Base-by-base conservation (phyloP, 1,140 invertebrate species). In the Panulirus ornatus region DNA sequence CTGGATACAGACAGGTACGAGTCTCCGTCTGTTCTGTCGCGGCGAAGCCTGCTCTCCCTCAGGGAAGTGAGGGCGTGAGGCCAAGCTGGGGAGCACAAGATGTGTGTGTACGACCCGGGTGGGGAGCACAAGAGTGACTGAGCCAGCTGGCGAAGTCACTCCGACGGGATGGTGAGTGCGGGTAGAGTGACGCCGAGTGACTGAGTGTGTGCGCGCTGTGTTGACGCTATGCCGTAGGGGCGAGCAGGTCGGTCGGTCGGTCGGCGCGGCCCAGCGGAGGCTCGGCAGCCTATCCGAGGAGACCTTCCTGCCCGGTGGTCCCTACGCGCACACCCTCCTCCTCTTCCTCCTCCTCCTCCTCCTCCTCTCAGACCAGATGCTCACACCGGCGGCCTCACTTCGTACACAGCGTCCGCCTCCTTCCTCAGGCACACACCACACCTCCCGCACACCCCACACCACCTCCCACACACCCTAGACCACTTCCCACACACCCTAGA, bases 241-340 rank as follows among this genome's bases (percentile, higher is more conserved):
- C 34, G 34, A 11, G 70, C 34, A 73, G 70, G 70, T 22, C 34
- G 70, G 9, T 34, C 19, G 70, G 34, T 38, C 19, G 9, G 16
- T 16, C 34, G 70, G 70, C 34, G 70, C 70, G 70, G 70, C 36
- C 70, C 70, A 73, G 70, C 30, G 2, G 70, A n/a, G n/a, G 9
- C 30, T 38, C 70, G 42, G 27, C 70, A 73, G 42, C 70, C 70
- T 73, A 73, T 73, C 70, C 70, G 34, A n/a, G n/a, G n/a, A n/a
- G n/a, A n/a, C n/a, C n/a, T n/a, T n/a, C n/a, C n/a, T n/a, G n/a
- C n/a, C n/a, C n/a, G n/a, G n/a, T n/a, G n/a, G 70, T 38, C 27
- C 42, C 70, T 36, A 8, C 8, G 27, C 70, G 34, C 14, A 38
- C 70, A 34, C 42, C 70, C 70, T 73, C 70, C 2, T 38, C 70